Evolutionary conservation across 2,113 vertebrate genomes (phyloP), one percentile per base, ranked within the genome.

Genomic region (Zapornia atra): DNA sequence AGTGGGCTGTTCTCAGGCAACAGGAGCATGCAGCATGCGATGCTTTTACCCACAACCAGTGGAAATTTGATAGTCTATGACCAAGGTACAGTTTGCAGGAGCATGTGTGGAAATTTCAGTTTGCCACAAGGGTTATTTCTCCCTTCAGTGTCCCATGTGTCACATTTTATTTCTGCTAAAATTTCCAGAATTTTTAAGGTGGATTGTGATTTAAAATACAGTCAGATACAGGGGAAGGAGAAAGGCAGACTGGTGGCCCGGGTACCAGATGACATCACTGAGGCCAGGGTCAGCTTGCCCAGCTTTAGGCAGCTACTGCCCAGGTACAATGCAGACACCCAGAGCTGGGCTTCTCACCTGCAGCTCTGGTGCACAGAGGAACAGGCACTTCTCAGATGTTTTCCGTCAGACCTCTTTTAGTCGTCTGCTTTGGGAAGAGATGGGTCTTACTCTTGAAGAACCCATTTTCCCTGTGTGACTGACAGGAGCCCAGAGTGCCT

Each of bases 41-140:
- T 8, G 0, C 60, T 70, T 65, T 93, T 97, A 51, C 98, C 98
- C 51, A 93, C 97, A 95, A 98, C 98, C 15, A 98, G 98, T 83
- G 98, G 98, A 50, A 99, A 87, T 92, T 88, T 99, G 63, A 97
- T 99, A n/a, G 98, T 99, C 68, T 96, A 99, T 51, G 98, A 99
- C 73, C 98, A 97, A 98, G 99, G 99, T 99, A 96, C 57, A 57
- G 57, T 65, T 84, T 91, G 48, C 24, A 64, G 44, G 38, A 59
- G 28, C 2, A 6, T 26, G 6, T 16, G 9, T 12, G 16, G 17
- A 60, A 69, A 46, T 60, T 82, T 66, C 66, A 86, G 34, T 50
- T 61, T 75, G n/a, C 31, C 36, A 38, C 28, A 42, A 50, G 53
- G n/a, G 64, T 90, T 78, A 21, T 79, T 79, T 84, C n/a, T 91